Evolutionary conservation across 2,113 vertebrate species (phyloP), one percentile per base, ranked within the genome.

Genomic region (Entelurus aequoreus): DNA sequence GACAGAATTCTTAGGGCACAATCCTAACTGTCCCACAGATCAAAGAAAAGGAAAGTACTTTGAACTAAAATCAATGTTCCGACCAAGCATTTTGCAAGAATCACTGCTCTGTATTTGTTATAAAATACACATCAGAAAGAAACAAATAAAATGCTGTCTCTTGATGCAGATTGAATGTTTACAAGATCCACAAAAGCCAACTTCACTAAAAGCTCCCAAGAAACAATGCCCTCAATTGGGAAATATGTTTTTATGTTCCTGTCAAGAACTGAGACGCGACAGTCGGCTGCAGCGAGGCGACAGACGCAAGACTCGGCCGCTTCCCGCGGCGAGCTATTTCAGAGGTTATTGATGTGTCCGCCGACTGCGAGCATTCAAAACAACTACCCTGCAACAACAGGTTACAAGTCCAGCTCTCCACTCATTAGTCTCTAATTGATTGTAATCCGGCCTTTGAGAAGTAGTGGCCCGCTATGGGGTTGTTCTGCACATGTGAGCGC

Each of bases 371-470:
- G 75, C 74, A 86, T 88, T 88, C 87, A 88, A 71, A 65, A 81
- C 72, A 68, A 79, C 85, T 80, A 87, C 86, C 88, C 82, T 7
- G 15, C 72, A 87, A 83, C 84, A 85, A 81, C 83, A 87, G 78
- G 69, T 84, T 71, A 89, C 90, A 86, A 87, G 79, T 86, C 90
- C 84, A 62, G 86, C 84, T 84, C 80, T 79, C 82, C 76, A 83
- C 87, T 89, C 89, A 88, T 91, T 87, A 92, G 82, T 11, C 56
- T 79, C 90, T 93, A 92, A 93, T 84, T 90, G 90, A 90, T 84
- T 52, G 53, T 88, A 87, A 92, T 87, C 81, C 86, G 79, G 84
- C 83, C 87, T 87, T 89, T 86, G 79, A 88, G 89, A 86, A 72
- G 76, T 65, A 48, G 75, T 74, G 68, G 69, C 79, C 74, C 65